Percentiles rank a stretch among this genome's conserved stretches.
phyloP scores from a whole-genome alignment of 30 jellyfish, hydroid and myxozoan genomes.

The Chironex yamaguchii region DNA sequence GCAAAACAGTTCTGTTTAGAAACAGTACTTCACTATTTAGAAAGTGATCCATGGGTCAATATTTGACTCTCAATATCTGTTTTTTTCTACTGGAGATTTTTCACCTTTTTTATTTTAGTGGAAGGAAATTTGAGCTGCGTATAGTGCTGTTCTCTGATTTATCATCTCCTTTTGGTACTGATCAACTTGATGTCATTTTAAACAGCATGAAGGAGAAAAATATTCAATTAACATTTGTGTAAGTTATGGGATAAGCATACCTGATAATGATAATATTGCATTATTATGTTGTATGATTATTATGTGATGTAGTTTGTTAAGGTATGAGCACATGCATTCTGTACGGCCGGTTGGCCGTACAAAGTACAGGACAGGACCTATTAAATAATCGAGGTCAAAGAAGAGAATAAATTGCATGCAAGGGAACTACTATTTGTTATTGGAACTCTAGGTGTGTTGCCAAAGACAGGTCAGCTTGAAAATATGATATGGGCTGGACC shows the following conservation, averaged over 20 bases:
- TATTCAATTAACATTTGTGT: conserved; percentile 86
- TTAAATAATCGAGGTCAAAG: no score
- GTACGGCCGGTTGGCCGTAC: no score
- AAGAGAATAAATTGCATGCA: no score
- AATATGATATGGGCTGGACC: conserved; percentile 28
- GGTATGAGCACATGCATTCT: no score
- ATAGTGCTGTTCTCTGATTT: conserved; percentile 82
- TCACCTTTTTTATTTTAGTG: conserved; percentile 57
- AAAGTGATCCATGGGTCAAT: no score
- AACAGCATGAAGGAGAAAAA: conserved; percentile 67
- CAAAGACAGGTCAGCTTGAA: conserved; percentile 17
- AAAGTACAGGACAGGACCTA: no score
- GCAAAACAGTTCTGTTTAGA: no score
- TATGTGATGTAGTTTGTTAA: no score
- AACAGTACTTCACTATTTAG: no score
- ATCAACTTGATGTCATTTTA: conserved; percentile 64
- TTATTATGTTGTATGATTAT: no score
- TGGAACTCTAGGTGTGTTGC: conserved; percentile 43
- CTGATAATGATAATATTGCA: no score
- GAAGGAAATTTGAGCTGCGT: conserved; percentile 77
- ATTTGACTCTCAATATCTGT: not conserved
- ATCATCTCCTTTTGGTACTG: conserved; percentile 66
- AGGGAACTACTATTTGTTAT: conserved; percentile 30
- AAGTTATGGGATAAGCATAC: no score
- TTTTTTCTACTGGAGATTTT: not conserved